These are phyloP conservation scores for Tolmerus cingulatus DNA, from an alignment of 2,888 invertebrate genomes.

Conservation along the genomic window DNA sequence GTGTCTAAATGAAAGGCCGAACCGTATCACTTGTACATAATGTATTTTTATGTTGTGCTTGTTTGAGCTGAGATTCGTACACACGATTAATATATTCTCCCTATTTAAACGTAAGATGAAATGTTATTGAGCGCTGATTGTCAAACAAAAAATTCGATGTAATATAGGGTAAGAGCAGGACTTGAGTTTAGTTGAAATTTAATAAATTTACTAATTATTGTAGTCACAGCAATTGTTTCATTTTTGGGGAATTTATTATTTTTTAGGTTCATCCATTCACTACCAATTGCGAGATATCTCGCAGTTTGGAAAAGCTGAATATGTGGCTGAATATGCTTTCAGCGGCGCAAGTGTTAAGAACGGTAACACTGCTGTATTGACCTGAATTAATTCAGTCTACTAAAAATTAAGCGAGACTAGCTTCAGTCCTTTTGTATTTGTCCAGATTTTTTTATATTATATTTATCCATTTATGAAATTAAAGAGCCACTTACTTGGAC, in stretches of 20 bases:
- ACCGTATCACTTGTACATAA: slow-evolving; percentile 1
- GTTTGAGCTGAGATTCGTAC: not conserved
- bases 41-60: slow-evolving; percentile 2
- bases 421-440: too few relatives aligned
- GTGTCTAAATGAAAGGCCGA: not conserved
- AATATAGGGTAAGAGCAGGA: slow-evolving; percentile 28
- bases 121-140: slow-evolving; percentile 15
- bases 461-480: too few relatives aligned
- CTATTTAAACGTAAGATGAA: slow-evolving; percentile 24
- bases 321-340: too few relatives aligned
- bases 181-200: slow-evolving; percentile 21
- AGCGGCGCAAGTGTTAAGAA: too few relatives aligned
- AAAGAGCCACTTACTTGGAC: too few relatives aligned
- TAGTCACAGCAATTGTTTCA: slow-evolving; percentile 3
- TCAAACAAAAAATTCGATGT: slow-evolving; percentile 9
- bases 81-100: slow-evolving; percentile 23
- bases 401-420: too few relatives aligned
- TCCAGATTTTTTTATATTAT: too few relatives aligned
- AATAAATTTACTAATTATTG: slow-evolving; percentile 32
- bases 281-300: too few relatives aligned
- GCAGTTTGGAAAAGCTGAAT: too few relatives aligned
- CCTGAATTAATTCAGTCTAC: too few relatives aligned
- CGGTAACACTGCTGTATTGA: not conserved
- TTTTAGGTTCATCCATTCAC: too few relatives aligned
- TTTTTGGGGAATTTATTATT: not conserved